These are phyloP conservation scores for Parazoanthus atlanticus DNA, from an alignment of 92 coral and sea anemone species.

Conservation along the genomic window DNA sequence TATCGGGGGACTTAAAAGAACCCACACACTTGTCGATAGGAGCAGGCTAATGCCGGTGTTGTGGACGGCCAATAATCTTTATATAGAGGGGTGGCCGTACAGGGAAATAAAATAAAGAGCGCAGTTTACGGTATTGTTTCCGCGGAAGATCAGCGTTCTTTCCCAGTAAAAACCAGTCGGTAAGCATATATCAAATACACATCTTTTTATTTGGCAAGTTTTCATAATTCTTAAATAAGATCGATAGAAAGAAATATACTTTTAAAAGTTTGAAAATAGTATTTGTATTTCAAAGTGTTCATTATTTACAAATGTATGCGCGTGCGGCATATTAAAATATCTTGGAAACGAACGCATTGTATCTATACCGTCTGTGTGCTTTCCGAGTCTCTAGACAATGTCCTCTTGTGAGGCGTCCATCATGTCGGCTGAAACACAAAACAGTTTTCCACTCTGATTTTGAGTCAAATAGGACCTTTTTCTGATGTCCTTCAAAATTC, in stretches of 20 bases:
- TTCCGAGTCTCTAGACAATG: slow-evolving; percentile 52
- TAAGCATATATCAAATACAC: background rate
- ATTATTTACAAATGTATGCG: slow-evolving; percentile 59
- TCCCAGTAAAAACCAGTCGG: no score
- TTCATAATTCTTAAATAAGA: slow-evolving; percentile 62
- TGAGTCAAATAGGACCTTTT: no score
- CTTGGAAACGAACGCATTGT: slow-evolving; percentile 11
- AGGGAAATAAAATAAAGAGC: no score
- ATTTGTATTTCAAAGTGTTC: slow-evolving; percentile 51
- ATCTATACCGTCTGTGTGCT: background rate
- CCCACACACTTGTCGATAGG: no score
- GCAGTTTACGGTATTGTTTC: no score
- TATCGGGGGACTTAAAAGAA: no score
- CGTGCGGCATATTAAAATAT: background rate
- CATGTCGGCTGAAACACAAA: slow-evolving; percentile 61
- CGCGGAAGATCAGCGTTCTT: no score
- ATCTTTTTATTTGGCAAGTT: slow-evolving; percentile 24
- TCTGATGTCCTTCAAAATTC: no score
- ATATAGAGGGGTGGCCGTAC: no score
- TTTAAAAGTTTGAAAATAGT: slow-evolving; percentile 68
- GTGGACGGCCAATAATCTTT: no score
- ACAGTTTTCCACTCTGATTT: no score
- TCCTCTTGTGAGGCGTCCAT: slow-evolving; percentile 87
- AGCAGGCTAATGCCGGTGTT: no score
- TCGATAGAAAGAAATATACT: slow-evolving; percentile 48